phyloP scores from a whole-genome alignment of 2,888 invertebrate species.

The Meteorus colon region DNA sequence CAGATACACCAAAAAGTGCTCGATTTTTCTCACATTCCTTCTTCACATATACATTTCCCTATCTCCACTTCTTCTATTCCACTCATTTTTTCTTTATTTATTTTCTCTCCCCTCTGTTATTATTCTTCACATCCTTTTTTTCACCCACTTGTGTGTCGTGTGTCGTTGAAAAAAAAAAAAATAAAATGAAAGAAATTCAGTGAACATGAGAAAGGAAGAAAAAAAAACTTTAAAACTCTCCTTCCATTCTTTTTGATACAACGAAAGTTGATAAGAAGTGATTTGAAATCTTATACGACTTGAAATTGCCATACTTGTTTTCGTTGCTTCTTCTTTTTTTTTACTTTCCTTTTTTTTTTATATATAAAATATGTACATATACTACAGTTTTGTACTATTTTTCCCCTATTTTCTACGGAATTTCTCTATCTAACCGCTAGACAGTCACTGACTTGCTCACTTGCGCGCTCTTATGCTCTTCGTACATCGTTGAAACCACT shows the following conservation, averaged over 20 bases:
- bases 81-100: not conserved
- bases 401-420: not conserved
- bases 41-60: not conserved
- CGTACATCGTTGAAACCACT: constrained; percentile 27
- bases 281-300: constrained; percentile 13
- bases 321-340: not conserved
- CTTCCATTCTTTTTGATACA: not conserved
- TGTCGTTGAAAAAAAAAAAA: not conserved
- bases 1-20: not conserved
- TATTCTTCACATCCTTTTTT: not conserved
- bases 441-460: not conserved
- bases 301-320: constrained; percentile 15
- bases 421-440: not conserved
- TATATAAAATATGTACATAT: not conserved
- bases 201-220: not conserved
- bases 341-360: not conserved
- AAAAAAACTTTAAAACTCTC: not conserved
- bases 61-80: not conserved
- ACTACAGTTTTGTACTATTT: not conserved
- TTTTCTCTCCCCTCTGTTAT: not conserved
- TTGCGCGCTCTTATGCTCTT: not conserved
- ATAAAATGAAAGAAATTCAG: not conserved
- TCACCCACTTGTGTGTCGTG: not conserved
- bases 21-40: not conserved
- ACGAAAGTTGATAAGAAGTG: constrained; percentile 13